Conservation (phyloP, 2,888 invertebrate species). For the Ischnura elegans region DNA sequence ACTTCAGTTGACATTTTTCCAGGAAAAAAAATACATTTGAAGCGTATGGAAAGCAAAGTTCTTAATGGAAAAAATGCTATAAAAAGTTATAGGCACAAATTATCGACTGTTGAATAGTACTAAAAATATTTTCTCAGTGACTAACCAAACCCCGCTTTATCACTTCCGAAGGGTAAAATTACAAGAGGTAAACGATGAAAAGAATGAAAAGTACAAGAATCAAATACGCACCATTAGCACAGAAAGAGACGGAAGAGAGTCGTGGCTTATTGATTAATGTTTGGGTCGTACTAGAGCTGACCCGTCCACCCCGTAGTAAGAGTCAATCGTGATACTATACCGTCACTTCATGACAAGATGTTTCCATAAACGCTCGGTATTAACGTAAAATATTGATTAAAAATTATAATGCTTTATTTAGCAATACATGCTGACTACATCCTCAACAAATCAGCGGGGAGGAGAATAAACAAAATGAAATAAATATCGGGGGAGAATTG, state of each 20-base stretch:
- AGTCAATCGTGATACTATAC: not conserved
- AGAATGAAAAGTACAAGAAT: not conserved
- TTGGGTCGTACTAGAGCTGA: constrained; percentile 14
- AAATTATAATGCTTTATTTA: no score
- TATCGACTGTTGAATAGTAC: not conserved
- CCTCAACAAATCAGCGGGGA: no score
- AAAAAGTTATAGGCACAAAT: not conserved
- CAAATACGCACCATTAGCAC: not conserved
- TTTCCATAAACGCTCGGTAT: not conserved
- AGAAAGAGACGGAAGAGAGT: not conserved
- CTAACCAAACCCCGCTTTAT: not conserved
- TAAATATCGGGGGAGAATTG: not conserved
- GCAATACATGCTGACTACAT: no score
- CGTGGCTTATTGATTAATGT: constrained; percentile 38
- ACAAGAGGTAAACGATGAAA: not conserved
- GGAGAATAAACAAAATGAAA: not conserved
- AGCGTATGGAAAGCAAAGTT: not conserved
- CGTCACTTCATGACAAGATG: constrained; percentile 7
- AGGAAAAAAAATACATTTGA: constrained; percentile 32
- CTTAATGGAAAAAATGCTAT: not conserved
- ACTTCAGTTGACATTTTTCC: constrained; percentile 55
- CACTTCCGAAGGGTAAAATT: not conserved
- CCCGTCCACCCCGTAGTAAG: not conserved
- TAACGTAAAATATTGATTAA: no score
- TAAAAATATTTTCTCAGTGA: not conserved